Evolutionary conservation across 1,140 invertebrate genomes (phyloP), one percentile per base, ranked within the genome.

Genomic region (Asobara japonica): DNA sequence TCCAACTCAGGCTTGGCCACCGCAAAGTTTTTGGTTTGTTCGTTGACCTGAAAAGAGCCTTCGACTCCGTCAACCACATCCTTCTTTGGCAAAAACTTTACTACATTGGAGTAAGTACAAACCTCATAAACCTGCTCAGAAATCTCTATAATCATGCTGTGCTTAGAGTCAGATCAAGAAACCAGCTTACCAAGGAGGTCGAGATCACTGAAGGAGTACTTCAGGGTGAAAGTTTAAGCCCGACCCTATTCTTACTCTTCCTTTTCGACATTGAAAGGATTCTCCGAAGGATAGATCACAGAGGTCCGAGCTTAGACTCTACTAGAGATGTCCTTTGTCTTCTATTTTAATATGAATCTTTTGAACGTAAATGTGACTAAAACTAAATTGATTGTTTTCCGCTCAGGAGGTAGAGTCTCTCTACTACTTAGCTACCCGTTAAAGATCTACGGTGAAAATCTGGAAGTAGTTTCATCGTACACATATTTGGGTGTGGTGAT

Each of bases 301-400:
- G 10, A 30, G 76, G 77, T 13, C 31, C 74, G 10, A 75, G 16
- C 56, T 60, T 38, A 36, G 69, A 6, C n/a, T 6, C 31, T 33
- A 33, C 18, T 10, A 70, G 18, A 33, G 74, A 73, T 18, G 61
- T 79, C 10, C 67, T 69, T 10, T 16, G 74, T 10, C 56, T 78
- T 20, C 45, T 74, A 27, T 79, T 76, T 41, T 72, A 74, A 7
- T 74, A 76, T 45, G 3, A 72, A 74, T 60, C 62, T 60, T 4
- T 41, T 77, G n/a, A 69, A 31, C 33, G 69, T 78, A 10, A 78
- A 78, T 29, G 31, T 69, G 10, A 66, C 51, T 10, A 79, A 79
- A 72, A 77, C 75, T 13, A 76, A 76, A 60, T 45, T 79, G 41
- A 20, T 79, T 18, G 64, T 76, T 60, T 78, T 79, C 68, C 30